These are phyloP conservation scores for Eurois occulta DNA, from an alignment of 2,888 invertebrate species.

Conservation along the genomic window DNA sequence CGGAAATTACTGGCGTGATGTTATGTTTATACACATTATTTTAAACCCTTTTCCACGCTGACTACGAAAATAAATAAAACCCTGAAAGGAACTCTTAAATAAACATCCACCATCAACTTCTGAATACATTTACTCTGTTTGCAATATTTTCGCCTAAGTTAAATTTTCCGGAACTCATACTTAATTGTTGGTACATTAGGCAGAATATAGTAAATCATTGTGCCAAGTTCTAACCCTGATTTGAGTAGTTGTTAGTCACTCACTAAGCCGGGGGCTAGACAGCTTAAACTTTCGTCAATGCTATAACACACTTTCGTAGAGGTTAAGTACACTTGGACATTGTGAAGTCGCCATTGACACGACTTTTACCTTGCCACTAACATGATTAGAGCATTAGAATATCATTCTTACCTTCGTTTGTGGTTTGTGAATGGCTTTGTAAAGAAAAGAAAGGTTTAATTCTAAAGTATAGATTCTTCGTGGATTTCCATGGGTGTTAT, in stretches of 20 bases:
- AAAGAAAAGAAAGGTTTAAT: slow-evolving; percentile 6
- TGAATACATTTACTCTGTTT: not conserved
- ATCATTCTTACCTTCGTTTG: slow-evolving; percentile 37
- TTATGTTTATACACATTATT: not conserved
- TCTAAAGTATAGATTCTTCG: not conserved
- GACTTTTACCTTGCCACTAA: slow-evolving; percentile 56
- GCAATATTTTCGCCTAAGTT: not conserved
- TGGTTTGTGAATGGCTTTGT: slow-evolving; percentile 24
- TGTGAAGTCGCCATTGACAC: slow-evolving; percentile 38
- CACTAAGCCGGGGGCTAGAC: slow-evolving; percentile 17
- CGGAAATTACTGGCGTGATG: too few relatives aligned
- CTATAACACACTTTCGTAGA: slow-evolving; percentile 54
- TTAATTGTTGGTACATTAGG: not conserved
- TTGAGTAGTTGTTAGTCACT: not conserved
- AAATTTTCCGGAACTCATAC: not conserved
- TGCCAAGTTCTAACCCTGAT: slow-evolving; percentile 8
- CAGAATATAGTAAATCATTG: not conserved
- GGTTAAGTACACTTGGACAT: slow-evolving; percentile 54
- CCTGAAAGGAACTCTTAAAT: not conserved
- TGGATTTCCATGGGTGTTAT: not conserved
- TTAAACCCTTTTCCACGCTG: not conserved
- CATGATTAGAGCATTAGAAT: slow-evolving; percentile 48
- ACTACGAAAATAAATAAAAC: not conserved
- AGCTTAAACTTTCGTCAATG: slow-evolving; percentile 47
- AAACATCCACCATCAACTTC: not conserved